Conservation (phyloP, 2,888 invertebrate genomes). For the Teinopalpus imperialis region DNA sequence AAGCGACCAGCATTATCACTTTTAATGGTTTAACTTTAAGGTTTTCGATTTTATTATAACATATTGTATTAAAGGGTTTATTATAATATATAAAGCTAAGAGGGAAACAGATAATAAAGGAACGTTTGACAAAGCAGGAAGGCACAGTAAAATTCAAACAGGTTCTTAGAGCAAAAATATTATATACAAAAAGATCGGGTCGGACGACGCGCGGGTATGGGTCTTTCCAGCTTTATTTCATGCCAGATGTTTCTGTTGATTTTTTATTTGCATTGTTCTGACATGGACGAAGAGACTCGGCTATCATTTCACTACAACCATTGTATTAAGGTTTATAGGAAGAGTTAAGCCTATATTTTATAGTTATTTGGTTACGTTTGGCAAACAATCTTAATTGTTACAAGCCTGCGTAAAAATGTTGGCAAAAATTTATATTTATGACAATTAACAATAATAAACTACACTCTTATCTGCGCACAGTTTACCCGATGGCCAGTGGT, state of each 20-base stretch:
- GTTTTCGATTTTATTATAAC: no score
- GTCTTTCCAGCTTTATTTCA: constrained; percentile 24
- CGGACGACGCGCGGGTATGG: constrained; percentile 17
- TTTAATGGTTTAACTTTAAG: no score
- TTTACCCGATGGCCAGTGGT: no score
- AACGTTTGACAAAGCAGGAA: constrained; percentile 10
- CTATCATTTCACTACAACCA: constrained; percentile 15
- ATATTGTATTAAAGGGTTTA: no score
- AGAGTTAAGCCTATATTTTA: constrained; percentile 15
- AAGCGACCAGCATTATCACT: no score
- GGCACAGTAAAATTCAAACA: constrained; percentile 13
- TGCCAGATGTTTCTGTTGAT: constrained; percentile 26
- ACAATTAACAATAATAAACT: no score
- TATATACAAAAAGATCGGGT: constrained; percentile 22
- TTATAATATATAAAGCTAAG: no score
- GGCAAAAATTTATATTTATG: no score
- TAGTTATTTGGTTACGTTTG: constrained; percentile 15
- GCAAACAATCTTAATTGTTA: constrained; percentile 12
- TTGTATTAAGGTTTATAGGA: constrained; percentile 23
- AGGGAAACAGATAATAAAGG: not conserved
- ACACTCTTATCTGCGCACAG: no score
- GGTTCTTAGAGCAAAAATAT: constrained; percentile 24
- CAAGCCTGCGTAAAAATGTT: not conserved
- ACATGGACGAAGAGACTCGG: constrained; percentile 21
- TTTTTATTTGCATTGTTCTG: constrained; percentile 25